Evolutionary conservation across 1,140 invertebrate genomes (phyloP), one percentile per base, ranked within the genome.

Genomic region (Eumaeus atala): DNA sequence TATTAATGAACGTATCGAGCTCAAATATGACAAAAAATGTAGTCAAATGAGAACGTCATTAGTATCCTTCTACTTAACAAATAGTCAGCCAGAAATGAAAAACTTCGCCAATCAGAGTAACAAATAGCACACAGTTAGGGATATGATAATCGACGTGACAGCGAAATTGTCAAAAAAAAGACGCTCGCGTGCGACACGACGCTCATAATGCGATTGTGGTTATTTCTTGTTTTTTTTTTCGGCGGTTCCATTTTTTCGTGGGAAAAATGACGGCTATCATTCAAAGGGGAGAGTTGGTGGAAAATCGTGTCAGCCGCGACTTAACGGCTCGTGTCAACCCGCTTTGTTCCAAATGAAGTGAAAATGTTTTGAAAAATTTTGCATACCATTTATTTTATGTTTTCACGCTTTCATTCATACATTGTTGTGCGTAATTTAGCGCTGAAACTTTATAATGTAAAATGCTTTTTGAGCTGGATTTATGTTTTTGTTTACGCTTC

Each of bases 151-250:
- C 16, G 37, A 33, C 38, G 11, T 28, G 18, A 40, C 48, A 48
- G 44, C 51, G 58, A 61, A 61, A 61, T 61, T 57, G 64, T 55
- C 57, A 64, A 64, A 61, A 58, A 65, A 62, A 63, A 62, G 61
- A 61, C 59, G 58, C 56, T 72, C 61, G 69, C 69, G 69, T 72
- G 69, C 33, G n/a, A 51, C 51, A 48, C 57, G 57, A 59, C 69
- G 63, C 58, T 66, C 54, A 55, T 65, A 70, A 70, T 70, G 59
- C 64, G 63, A 71, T 66, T 66, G 59, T 64, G 62, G 65, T 64
- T 62, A 56, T 65, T 65, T 67, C 64, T 64, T 67, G 61, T 54
- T 65, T 62, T 57, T 64, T 64, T 66, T 67, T 61, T 64, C 60
- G 38, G 51, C 18, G 35, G 50, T 62, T 10, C 53, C 59, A 64